These are phyloP conservation scores for Sesamia nonagrioides DNA, from an alignment of 1,140 invertebrate genomes.

Conservation along the genomic window DNA sequence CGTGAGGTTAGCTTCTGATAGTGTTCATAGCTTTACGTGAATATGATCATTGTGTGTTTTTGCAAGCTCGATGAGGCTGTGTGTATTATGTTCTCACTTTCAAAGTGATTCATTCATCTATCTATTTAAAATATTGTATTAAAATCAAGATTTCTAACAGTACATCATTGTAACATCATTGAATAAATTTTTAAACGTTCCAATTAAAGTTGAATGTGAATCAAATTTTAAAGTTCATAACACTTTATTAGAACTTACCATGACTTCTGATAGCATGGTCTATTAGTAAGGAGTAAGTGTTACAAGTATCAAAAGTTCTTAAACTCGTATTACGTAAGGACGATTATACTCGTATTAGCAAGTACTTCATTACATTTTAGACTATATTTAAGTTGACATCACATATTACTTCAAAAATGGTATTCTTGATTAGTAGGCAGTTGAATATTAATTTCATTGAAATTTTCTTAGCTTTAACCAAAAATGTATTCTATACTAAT, in stretches of 20 bases:
- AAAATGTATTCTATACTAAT: background rate
- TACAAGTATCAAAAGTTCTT: background rate
- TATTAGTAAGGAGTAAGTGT: constrained; percentile 29
- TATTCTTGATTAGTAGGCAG: background rate
- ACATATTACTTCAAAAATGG: background rate
- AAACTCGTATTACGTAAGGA: background rate
- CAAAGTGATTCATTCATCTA: constrained; percentile 32
- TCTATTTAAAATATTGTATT: background rate
- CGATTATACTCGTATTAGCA: no score
- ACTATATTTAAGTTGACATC: background rate
- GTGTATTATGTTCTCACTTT: constrained; percentile 37
- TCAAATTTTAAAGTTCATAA: background rate
- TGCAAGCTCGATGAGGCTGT: constrained; percentile 45
- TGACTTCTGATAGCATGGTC: constrained; percentile 54
- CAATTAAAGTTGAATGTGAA: background rate
- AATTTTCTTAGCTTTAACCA: background rate
- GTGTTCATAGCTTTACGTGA: constrained; percentile 52
- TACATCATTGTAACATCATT: background rate
- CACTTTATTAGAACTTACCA: constrained; percentile 57
- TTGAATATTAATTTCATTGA: constrained; percentile 9
- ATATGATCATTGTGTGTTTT: constrained; percentile 31
- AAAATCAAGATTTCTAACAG: background rate
- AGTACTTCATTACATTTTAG: background rate
- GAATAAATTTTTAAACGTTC: background rate
- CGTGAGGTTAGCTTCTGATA: constrained; percentile 73